Percentiles rank a stretch among this genome's conserved stretches.
Evolutionary conservation across 1,140 invertebrate genomes (phyloP).

Genomic region (Heliconius himera): DNA sequence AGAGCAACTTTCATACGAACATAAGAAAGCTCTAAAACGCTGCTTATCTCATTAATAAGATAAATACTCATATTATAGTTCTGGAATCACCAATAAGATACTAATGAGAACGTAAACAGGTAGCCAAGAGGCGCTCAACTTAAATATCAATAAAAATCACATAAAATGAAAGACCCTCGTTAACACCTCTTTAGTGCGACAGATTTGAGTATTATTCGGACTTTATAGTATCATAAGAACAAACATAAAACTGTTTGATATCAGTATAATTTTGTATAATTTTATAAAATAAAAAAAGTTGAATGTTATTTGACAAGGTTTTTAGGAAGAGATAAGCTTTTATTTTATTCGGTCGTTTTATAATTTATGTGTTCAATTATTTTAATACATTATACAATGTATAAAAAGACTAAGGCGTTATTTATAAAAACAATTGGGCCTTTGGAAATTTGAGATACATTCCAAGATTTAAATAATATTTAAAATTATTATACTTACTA

Average conservation of each 20-base stretch:
- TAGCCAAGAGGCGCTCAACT: conserved; percentile 47
- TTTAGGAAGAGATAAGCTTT: background rate
- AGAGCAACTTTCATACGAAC: conserved; percentile 40
- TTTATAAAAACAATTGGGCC: no score
- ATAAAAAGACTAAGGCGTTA: no score
- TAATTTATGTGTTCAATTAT: background rate
- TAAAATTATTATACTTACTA: no score
- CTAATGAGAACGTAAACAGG: conserved; percentile 64
- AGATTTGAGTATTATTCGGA: conserved; percentile 66
- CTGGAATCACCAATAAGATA: conserved; percentile 50
- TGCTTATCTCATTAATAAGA: conserved; percentile 30
- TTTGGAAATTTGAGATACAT: no score
- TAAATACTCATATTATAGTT: conserved; percentile 23
- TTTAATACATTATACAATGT: background rate
- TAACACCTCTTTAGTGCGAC: conserved; percentile 72
- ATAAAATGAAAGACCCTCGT: conserved; percentile 70
- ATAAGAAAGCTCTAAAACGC: conserved; percentile 43
- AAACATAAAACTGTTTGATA: conserved; percentile 4
- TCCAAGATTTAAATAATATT: no score
- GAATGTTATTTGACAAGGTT: background rate
- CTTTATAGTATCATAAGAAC: conserved; percentile 47
- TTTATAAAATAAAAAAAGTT: background rate
- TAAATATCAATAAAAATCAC: conserved; percentile 72
- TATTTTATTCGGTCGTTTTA: background rate
- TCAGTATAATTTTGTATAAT: background rate